phyloP scores from a whole-genome alignment of 2,888 invertebrate genomes.

The Melolontha melolontha region DNA sequence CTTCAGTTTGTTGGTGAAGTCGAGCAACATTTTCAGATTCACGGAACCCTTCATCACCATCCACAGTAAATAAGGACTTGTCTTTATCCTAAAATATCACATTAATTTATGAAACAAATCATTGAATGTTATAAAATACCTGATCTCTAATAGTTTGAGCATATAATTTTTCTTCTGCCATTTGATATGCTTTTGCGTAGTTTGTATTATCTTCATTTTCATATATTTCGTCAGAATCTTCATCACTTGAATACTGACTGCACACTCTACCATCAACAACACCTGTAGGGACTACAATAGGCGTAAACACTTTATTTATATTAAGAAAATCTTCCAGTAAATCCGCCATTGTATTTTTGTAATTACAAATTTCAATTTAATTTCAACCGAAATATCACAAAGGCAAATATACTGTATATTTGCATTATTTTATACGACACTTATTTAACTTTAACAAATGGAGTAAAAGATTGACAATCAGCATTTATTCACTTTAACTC shows the following conservation, averaged over 20 bases:
- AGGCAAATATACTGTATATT: too few relatives aligned
- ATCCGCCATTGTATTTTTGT: slow-evolving; percentile 35
- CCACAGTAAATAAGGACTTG: slow-evolving; percentile 29
- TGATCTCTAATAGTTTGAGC: slow-evolving; percentile 42
- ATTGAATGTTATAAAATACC: slow-evolving; percentile 24
- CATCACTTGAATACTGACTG: slow-evolving; percentile 21
- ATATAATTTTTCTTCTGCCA: slow-evolving; percentile 56
- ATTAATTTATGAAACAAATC: slow-evolving; percentile 1
- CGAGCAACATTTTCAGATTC: background rate
- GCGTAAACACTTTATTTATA: slow-evolving; percentile 40
- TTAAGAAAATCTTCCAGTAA: slow-evolving; percentile 45
- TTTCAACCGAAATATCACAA: background rate
- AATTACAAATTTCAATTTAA: background rate
- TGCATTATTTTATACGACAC: too few relatives aligned
- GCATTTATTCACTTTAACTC: too few relatives aligned
- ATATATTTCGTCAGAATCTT: slow-evolving; percentile 45
- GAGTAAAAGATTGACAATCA: too few relatives aligned
- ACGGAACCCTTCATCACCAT: slow-evolving; percentile 5
- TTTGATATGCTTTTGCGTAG: slow-evolving; percentile 57
- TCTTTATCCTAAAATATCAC: slow-evolving; percentile 35
- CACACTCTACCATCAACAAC: slow-evolving; percentile 43
- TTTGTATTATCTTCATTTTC: slow-evolving; percentile 40
- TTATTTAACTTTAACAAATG: too few relatives aligned
- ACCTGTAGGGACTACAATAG: slow-evolving; percentile 37
- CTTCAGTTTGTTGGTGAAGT: slow-evolving; percentile 20